A percentile compares a stretch with the other conserved stretches of the same genome.
Evolutionary conservation across 2,113 vertebrate genomes (phyloP).

Genomic region (Oenanthe oenanthe): DNA sequence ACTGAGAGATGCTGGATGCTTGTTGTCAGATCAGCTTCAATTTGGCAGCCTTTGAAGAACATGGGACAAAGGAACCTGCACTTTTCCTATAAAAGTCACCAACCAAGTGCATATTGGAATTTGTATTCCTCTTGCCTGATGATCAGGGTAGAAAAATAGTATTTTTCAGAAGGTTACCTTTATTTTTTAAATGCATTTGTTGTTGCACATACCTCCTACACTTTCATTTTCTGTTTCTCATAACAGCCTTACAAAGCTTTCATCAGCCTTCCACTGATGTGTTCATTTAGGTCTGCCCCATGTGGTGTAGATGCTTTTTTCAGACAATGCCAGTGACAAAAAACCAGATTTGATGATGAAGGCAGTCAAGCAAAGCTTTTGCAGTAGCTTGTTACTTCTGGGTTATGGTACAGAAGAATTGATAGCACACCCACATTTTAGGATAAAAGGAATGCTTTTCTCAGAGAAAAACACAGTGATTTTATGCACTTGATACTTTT

Average conservation of each 20-base stretch:
- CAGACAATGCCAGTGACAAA: background rate
- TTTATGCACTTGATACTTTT: background rate
- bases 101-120: background rate
- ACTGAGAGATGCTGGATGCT: background rate
- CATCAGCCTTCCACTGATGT: background rate
- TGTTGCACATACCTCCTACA: background rate
- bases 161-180: background rate
- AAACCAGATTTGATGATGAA: background rate
- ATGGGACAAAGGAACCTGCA: background rate
- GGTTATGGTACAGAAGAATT: background rate
- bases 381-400: background rate
- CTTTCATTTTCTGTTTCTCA: background rate
- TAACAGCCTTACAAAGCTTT: background rate
- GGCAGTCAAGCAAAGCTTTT: background rate
- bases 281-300: background rate
- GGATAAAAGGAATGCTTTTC: background rate
- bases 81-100: background rate
- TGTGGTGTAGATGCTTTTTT: background rate
- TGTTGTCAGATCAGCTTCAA: background rate
- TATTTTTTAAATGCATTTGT: background rate
- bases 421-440: background rate
- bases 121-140: background rate
- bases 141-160: background rate
- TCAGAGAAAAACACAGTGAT: background rate
- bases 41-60: background rate